Evolutionary conservation across 1,140 invertebrate genomes (phyloP), one percentile per base, ranked within the genome.

Genomic region (Archivesica marissinica): DNA sequence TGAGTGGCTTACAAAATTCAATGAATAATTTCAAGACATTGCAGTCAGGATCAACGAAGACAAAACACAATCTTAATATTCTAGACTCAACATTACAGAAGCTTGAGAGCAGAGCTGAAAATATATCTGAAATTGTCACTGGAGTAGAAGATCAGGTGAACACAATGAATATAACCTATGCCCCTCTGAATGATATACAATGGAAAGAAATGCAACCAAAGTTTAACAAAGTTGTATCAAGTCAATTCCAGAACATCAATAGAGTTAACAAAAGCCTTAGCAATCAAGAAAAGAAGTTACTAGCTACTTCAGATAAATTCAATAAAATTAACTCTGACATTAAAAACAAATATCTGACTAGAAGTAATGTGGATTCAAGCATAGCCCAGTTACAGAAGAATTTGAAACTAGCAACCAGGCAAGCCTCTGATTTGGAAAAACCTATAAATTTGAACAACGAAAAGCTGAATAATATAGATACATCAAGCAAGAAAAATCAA

Each of bases 21-120:
- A 80, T 80, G 77, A 33, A 80, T 38, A 66, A 66, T 33, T 66
- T 66, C 25, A 80, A 68, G 25, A 20, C 1, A 9, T 39, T 80
- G 23, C 77, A 66, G 33, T 50, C 6, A 13, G 39, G 52, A 35
- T 33, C 33, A 17, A n/a, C 23, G 1, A 61, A 35, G 44, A 77
- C 75, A 6, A 33, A 25, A 59, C 28, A 38, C 23, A 41, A 59
- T 0, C 4, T 59, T 2, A 41, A 59, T 9, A 2, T 28, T n/a
- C n/a, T 59, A n/a, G 6, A 41, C 2, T 0, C 38, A 30, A 79
- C 23, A 64, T 17, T 33, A 2, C 0, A 25, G 30, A 47, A 47
- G 0, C 7, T 64, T 0, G 38, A 38, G 35, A 11, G 47, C 11
- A 25, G 28, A 4, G 25, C 56, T 4, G 47, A 41, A 25, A 35